Base-by-base conservation (phyloP, 2,113 vertebrate genomes). In the Neogale vison region DNA sequence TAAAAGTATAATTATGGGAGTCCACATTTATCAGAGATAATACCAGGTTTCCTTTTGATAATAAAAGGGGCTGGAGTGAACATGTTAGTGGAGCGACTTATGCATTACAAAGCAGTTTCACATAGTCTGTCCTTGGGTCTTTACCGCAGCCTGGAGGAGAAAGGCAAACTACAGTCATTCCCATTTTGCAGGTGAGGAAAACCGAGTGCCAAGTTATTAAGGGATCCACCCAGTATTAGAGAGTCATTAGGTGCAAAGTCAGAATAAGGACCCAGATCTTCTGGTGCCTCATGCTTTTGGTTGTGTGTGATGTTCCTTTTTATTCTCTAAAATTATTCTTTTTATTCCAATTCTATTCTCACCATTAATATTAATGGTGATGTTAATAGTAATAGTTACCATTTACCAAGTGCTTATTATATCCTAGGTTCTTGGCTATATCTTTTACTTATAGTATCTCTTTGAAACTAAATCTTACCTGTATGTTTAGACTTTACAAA, bases 1-100 rank as follows among this genome's bases (percentile, higher is more conserved):
- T 93, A 87, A 84, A 95, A 90, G 23, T 90, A 17, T 86, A 80
- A 74, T 90, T 85, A 90, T 74, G 34, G 82, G 45, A 93, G 65
- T 72, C 63, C 6, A 52, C 18, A 79, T 59, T 92, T 84, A 92
- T 74, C 57, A 88, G 93, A 93, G 74, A 57, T 65, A 96, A 80
- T 59, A 55, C 20, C 17, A 76, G 31, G 47, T 36, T 90, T 90
- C 23, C 76, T 95, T 61, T 81, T 89, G 24, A 47, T 91, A 59
- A 55, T 82, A 74, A 90, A 90, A 8, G 23, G 47, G 29, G 0
- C 72, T 67, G 55, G 24, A 86, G 85, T 74, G 55, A 95, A 95
- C 5, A 3, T 29, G 3, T 80, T 65, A 55, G 26, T 85, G 29
- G 57, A 86, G 42, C 34, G 42, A 12, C 18, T n/a, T 87, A 10